A percentile compares a stretch with the other conserved stretches of the same genome.
These are phyloP conservation scores for Rhinolophus ferrumequinum DNA, from an alignment of 2,113 vertebrate species.

Conservation along the genomic window DNA sequence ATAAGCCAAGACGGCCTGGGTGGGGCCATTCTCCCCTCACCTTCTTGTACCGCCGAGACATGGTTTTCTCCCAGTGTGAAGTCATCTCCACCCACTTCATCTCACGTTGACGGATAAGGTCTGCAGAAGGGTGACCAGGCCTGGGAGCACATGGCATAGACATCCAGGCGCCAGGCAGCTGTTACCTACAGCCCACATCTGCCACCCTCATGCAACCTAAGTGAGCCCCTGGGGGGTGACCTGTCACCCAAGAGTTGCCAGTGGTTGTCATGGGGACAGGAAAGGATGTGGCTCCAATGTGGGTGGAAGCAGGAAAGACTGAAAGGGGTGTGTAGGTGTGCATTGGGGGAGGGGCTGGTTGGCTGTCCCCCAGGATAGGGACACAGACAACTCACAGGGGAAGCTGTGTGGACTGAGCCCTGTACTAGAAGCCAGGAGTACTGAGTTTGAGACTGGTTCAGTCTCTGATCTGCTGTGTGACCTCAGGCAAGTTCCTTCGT, in stretches of 20 bases:
- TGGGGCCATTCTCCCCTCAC: conserved; percentile 72
- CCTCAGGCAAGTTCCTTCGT: background rate
- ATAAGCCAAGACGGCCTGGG: background rate
- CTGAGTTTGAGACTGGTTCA: background rate
- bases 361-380: background rate
- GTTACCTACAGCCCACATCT: background rate
- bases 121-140: conserved; percentile 83
- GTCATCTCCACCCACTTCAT: conserved; percentile 93
- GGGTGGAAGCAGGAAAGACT: background rate
- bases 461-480: background rate
- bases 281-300: conserved; percentile 63
- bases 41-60: conserved; percentile 89
- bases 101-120: conserved; percentile 91
- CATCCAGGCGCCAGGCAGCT: background rate
- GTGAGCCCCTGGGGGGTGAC: background rate
- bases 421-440: background rate
- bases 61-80: conserved; percentile 89
- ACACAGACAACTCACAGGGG: background rate
- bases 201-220: background rate
- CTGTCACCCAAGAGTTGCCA: conserved; percentile 48
- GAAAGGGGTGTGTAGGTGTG: background rate
- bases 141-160: conserved; percentile 18
- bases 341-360: background rate
- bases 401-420: background rate
- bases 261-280: conserved; percentile 49